A percentile compares a stretch with the other conserved stretches of the same genome.
Conservation (phyloP, 2,888 invertebrate genomes). For the Cataglyphis albicans region DNA sequence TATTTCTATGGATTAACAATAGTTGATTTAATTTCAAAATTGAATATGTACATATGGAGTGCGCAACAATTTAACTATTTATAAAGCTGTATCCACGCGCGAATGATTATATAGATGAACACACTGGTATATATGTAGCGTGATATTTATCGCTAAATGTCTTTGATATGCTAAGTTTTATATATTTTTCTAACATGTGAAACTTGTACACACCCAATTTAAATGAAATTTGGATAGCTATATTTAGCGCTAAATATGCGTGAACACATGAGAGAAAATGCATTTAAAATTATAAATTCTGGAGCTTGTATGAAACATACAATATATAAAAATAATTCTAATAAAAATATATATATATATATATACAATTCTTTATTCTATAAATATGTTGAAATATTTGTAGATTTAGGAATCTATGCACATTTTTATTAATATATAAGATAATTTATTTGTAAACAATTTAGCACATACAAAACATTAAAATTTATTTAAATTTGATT, state of each 20-base stretch:
- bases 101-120: no score
- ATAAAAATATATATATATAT: constrained; percentile 3
- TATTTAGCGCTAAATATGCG: background rate
- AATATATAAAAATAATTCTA: constrained; percentile 3
- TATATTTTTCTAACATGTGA: background rate
- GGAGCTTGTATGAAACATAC: constrained; percentile 11
- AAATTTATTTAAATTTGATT: background rate
- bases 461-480: background rate
- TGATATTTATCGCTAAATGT: background rate
- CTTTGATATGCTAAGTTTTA: background rate
- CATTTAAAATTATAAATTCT: constrained; percentile 3
- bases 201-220: background rate
- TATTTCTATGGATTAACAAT: background rate
- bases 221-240: background rate
- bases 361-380: constrained; percentile 9
- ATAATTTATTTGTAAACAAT: background rate
- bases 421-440: background rate
- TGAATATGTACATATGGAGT: background rate
- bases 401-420: background rate
- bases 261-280: background rate
- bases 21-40: background rate
- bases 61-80: background rate
- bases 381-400: constrained; percentile 15
- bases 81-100: background rate
- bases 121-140: background rate